Percentiles rank a stretch among this genome's conserved stretches.
Evolutionary conservation across 2,797 vertebrate genomes (phyloP).

Genomic region (Leptodactylus fallax): DNA sequence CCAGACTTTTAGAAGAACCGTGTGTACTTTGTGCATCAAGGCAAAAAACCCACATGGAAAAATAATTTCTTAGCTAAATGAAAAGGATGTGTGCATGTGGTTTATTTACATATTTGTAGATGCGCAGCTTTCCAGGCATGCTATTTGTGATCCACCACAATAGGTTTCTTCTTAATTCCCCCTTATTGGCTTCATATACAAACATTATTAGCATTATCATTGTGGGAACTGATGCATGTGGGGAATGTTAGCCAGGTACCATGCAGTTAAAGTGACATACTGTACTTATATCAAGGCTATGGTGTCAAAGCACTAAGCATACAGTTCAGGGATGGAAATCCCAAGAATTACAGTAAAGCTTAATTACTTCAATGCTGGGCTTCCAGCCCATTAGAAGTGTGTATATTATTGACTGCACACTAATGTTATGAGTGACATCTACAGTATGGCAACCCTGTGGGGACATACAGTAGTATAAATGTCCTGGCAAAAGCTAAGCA

Average conservation of each 20-base stretch:
- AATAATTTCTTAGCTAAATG: conserved; percentile 41
- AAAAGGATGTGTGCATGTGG: conserved; percentile 24
- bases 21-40: conserved; percentile 46
- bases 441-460: background rate
- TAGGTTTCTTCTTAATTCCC: background rate
- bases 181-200: background rate
- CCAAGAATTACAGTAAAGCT: background rate
- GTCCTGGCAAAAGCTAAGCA: background rate
- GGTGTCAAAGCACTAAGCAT: background rate
- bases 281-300: background rate
- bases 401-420: background rate
- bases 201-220: background rate
- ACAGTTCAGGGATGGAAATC: too few species aligned
- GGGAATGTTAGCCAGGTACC: background rate
- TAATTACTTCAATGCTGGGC: background rate
- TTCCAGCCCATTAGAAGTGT: background rate
- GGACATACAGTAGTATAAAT: background rate
- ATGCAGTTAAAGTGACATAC: background rate
- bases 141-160: conserved; percentile 8
- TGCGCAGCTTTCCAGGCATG: conserved; percentile 5
- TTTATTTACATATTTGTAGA: conserved; percentile 36
- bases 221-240: background rate
- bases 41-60: conserved; percentile 48
- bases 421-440: background rate
- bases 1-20: conserved; percentile 32